Evolutionary conservation across 2,888 invertebrate species (phyloP).

Genomic region (Drosophila melanosoma): DNA sequence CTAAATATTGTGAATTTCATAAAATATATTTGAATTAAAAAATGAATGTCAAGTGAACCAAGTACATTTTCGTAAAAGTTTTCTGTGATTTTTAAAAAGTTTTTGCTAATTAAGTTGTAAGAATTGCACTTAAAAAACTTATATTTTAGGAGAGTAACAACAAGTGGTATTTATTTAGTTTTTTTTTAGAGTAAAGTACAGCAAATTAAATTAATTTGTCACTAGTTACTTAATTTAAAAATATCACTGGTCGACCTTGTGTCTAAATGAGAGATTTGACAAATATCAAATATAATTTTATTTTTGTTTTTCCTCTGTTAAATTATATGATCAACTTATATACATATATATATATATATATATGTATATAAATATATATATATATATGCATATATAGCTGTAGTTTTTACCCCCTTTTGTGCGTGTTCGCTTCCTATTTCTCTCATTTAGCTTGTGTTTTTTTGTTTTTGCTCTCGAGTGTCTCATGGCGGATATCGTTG

Average conservation of each 20-base stretch:
- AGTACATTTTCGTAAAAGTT: no score
- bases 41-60: no score
- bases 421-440: slow-evolving; percentile 15
- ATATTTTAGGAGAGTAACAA: neutral
- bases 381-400: slow-evolving; percentile 4
- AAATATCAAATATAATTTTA: neutral
- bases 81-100: no score
- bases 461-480: slow-evolving; percentile 3
- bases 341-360: neutral
- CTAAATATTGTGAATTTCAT: neutral
- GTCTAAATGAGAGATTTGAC: neutral
- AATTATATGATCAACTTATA: neutral
- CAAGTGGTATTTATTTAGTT: neutral
- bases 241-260: neutral
- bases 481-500: slow-evolving; percentile 75
- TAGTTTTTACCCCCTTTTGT: slow-evolving; percentile 8
- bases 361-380: neutral
- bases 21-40: neutral
- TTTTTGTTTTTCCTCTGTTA: neutral
- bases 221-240: neutral
- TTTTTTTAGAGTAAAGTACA: neutral
- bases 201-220: neutral
- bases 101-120: neutral
- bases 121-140: neutral
- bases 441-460: neutral